A percentile compares a stretch with the other conserved stretches of the same genome.
Conservation (phyloP, 1,140 invertebrate genomes). For the Doryteuthis pealeii region DNA sequence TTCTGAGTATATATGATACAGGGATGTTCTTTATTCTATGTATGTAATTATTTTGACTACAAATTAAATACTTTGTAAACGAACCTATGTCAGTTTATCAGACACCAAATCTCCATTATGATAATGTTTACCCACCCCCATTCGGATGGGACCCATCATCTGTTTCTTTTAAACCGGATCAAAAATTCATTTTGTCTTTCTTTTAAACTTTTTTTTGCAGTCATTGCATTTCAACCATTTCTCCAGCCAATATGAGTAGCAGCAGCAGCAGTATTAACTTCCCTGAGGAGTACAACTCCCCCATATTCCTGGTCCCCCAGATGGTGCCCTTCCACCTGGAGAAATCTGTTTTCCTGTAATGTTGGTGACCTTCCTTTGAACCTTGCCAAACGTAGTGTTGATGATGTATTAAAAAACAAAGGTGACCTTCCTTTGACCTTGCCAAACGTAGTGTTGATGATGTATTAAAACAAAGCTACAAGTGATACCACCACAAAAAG, state of each 20-base stretch:
- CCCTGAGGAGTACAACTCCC: conserved; percentile 38
- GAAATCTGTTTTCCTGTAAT: conserved; percentile 88
- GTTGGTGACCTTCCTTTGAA: conserved; percentile 49
- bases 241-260: conserved; percentile 65
- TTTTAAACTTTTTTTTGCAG: conserved; percentile 63
- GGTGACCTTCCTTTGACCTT: conserved; percentile 48
- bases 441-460: conserved; percentile 29
- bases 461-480: conserved; percentile 12
- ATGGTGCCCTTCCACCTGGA: conserved; percentile 77
- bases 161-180: too few relatives aligned
- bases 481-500: not conserved
- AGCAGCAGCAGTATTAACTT: conserved; percentile 55
- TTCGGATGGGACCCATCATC: too few relatives aligned
- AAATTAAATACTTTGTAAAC: too few relatives aligned
- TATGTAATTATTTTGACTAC: too few relatives aligned
- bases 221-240: conserved; percentile 79
- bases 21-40: too few relatives aligned
- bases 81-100: too few relatives aligned
- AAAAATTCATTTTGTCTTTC: too few relatives aligned
- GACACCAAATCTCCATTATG: too few relatives aligned
- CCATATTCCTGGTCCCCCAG: conserved; percentile 44
- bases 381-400: conserved; percentile 30
- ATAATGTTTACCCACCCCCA: too few relatives aligned
- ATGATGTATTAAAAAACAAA: too few relatives aligned
- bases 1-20: too few relatives aligned